Percentiles rank a stretch among this genome's conserved stretches.
Conservation (phyloP, 2,888 invertebrate species). For the Dicyrtomina minuta region DNA sequence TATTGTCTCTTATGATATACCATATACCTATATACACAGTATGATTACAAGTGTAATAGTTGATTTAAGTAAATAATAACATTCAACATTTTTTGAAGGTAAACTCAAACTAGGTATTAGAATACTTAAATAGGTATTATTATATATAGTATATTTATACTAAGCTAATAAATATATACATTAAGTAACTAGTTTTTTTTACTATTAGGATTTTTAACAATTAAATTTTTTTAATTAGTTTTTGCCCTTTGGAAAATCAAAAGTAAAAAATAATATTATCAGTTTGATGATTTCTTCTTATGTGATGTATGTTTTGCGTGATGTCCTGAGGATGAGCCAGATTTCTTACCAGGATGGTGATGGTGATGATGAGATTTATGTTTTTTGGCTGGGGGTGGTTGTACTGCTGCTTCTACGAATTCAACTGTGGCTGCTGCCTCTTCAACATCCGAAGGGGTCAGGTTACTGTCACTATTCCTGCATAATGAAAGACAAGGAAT, state of each 20-base stretch:
- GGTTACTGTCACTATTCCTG: conserved; percentile 50
- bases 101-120: too few species aligned
- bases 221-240: too few species aligned
- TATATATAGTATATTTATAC: too few species aligned
- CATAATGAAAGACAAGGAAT: neutral
- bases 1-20: neutral
- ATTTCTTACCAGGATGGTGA: conserved; percentile 37
- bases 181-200: too few species aligned
- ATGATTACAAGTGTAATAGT: neutral
- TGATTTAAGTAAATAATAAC: too few species aligned
- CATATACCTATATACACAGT: neutral
- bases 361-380: conserved; percentile 36
- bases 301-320: conserved; percentile 42
- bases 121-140: too few species aligned
- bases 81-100: too few species aligned
- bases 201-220: too few species aligned
- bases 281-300: conserved; percentile 28
- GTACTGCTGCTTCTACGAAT: conserved; percentile 53
- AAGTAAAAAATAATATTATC: neutral
- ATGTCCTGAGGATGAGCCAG: conserved; percentile 34
- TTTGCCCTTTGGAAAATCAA: neutral
- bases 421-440: conserved; percentile 57
- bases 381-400: conserved; percentile 30
- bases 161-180: neutral
- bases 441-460: conserved; percentile 55